These are phyloP conservation scores for Andrena haemorrhoa DNA, from an alignment of 2,888 invertebrate species.

Conservation along the genomic window DNA sequence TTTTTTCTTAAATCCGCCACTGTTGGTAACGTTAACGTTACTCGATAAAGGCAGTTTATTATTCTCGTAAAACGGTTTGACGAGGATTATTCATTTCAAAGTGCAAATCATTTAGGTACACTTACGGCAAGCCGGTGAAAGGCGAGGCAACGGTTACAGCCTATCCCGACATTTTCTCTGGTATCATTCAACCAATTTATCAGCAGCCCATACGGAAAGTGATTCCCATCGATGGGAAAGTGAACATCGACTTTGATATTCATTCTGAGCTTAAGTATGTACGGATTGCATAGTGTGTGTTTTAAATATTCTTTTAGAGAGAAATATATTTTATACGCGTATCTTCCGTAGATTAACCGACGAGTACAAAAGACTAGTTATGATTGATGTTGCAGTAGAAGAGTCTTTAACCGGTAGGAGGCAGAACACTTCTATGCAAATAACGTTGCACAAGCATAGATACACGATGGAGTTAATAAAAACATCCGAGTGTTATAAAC, in stretches of 20 bases:
- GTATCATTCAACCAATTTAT: slow-evolving; percentile 92
- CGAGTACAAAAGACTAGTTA: slow-evolving; percentile 92
- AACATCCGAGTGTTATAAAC: slow-evolving; percentile 95
- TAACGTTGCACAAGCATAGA: slow-evolving; percentile 91
- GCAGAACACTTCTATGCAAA: slow-evolving; percentile 91
- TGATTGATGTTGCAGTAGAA: slow-evolving; percentile 95
- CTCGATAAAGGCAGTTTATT: slow-evolving; percentile 4
- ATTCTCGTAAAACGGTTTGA: slow-evolving; percentile 33
- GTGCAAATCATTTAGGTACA: slow-evolving; percentile 87
- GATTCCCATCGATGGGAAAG: slow-evolving; percentile 90
- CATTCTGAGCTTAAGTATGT: slow-evolving; percentile 87
- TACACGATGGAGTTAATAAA: slow-evolving; percentile 92
- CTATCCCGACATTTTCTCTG: slow-evolving; percentile 93
- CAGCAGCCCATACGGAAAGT: slow-evolving; percentile 87
- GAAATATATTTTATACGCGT: background rate
- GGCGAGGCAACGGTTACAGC: slow-evolving; percentile 94
- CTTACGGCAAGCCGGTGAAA: slow-evolving; percentile 94
- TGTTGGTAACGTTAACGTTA: too few relatives aligned
- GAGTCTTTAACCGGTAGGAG: slow-evolving; percentile 94
- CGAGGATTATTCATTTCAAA: slow-evolving; percentile 59
- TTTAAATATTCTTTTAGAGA: background rate
- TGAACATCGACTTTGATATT: slow-evolving; percentile 92
- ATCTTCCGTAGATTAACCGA: slow-evolving; percentile 88
- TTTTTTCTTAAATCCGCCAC: too few relatives aligned
- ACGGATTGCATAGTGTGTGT: slow-evolving; percentile 13